These are phyloP conservation scores for Podiceps cristatus DNA, from an alignment of 2,113 vertebrate genomes.

Conservation along the genomic window DNA sequence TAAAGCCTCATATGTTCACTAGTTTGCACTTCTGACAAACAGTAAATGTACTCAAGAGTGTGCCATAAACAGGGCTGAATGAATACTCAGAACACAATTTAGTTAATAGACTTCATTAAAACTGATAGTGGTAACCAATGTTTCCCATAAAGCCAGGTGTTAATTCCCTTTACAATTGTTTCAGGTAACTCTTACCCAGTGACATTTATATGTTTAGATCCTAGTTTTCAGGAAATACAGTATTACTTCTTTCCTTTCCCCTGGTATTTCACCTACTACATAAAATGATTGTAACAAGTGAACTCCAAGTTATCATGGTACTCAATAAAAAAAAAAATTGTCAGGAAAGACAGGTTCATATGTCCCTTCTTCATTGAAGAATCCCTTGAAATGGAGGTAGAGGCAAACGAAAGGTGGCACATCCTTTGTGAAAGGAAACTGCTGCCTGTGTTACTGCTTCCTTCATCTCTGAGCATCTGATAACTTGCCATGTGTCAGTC, in stretches of 20 bases:
- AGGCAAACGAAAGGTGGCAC: slow-evolving; percentile 57
- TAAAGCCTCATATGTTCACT: slow-evolving; percentile 95
- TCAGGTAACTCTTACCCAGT: slow-evolving; percentile 43
- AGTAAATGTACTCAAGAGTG: slow-evolving; percentile 92
- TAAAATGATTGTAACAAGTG: slow-evolving; percentile 31
- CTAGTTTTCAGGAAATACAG: slow-evolving; percentile 24
- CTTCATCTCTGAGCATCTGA: slow-evolving; percentile 66
- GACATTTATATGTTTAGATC: slow-evolving; percentile 38
- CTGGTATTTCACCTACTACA: slow-evolving; percentile 27
- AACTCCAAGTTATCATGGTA: slow-evolving; percentile 49
- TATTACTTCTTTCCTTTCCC: background rate
- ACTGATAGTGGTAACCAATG: slow-evolving; percentile 76
- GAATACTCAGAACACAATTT: slow-evolving; percentile 81
- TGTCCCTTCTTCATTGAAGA: slow-evolving; percentile 35
- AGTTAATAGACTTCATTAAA: slow-evolving; percentile 81
- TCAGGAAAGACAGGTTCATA: slow-evolving; percentile 37
- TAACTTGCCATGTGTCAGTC: slow-evolving; percentile 33
- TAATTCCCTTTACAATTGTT: slow-evolving; percentile 69
- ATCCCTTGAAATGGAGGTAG: slow-evolving; percentile 47
- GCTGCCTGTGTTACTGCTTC: slow-evolving; percentile 41
- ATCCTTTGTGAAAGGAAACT: slow-evolving; percentile 50
- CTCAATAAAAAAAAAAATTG: slow-evolving; percentile 19
- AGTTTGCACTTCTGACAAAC: slow-evolving; percentile 93
- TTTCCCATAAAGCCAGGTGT: slow-evolving; percentile 71
- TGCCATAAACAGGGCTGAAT: slow-evolving; percentile 84